Evolutionary conservation across 2,888 invertebrate genomes (phyloP), one percentile per base, ranked within the genome.

Genomic region (Rhagonycha lutea): DNA sequence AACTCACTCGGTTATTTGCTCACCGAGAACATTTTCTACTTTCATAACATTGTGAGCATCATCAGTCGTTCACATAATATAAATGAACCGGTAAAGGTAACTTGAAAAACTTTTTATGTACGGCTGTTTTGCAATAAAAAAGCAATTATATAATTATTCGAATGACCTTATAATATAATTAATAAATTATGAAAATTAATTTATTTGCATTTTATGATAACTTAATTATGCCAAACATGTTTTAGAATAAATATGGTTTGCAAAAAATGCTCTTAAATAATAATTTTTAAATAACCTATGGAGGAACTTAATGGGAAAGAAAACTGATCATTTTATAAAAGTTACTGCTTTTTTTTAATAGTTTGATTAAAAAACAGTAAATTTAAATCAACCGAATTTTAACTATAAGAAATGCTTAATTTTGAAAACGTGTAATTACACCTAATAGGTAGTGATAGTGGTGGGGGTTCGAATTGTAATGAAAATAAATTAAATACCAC

Each of bases 401-500:
- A 47, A 47, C n/a, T 47, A n/a, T 7, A n/a, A 47, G 7, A 47
- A n/a, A 12, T 12, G 12, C n/a, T n/a, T 32, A 32, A 47, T 47
- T 47, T 47, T 47, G 47, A 47, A 47, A n/a, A 47, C n/a, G n/a
- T 47, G 5, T 47, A 47, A 47, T 47, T n/a, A 47, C 47, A 47
- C 47, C 47, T 47, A 47, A 47, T 47, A 47, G 47, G 47, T 47
- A 8, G n/a, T 47, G 47, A n/a, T 7, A 4, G 47, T 47, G 47
- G 47, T 47, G 47, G 47, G 47, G 47, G 5, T 47, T 47, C 47
- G n/a, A 47, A 47, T 47, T 47, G n/a, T n/a, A 47, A 69, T 47
- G 61, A 14, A 74, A 72, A 47, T 24, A 68, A 68, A 72, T 47
- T 18, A 47, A 61, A 77, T 72, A 78, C 78, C 73, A 75, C 69